Conservation (phyloP, 2,888 invertebrate species). For the Tinea trinotella region DNA sequence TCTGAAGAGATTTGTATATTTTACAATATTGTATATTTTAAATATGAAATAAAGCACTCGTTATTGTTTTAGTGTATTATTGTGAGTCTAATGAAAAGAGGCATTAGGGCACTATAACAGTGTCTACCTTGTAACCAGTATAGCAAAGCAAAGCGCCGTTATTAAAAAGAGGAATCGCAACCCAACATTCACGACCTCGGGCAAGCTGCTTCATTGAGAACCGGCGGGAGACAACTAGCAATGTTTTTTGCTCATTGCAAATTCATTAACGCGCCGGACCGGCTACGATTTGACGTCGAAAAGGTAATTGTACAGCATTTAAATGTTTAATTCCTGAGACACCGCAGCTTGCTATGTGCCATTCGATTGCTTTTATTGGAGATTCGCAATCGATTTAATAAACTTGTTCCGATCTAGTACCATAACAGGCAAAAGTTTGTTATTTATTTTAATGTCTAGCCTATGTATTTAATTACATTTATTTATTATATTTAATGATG, state of each 20-base stretch:
- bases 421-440: constrained; percentile 21
- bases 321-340: constrained; percentile 48
- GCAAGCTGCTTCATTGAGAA: constrained; percentile 13
- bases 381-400: constrained; percentile 34
- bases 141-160: not conserved
- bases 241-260: constrained; percentile 45
- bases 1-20: too few species aligned
- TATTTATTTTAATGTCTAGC: not conserved
- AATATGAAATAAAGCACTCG: too few species aligned
- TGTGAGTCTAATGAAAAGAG: too few species aligned
- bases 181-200: constrained; percentile 7
- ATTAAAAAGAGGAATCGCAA: not conserved
- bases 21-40: too few species aligned
- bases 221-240: constrained; percentile 11
- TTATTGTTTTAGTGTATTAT: too few species aligned
- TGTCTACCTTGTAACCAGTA: too few species aligned
- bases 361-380: constrained; percentile 42
- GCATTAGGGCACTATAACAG: too few species aligned
- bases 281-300: constrained; percentile 48
- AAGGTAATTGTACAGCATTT: constrained; percentile 50
- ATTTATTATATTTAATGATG: too few species aligned
- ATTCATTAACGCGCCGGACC: constrained; percentile 44
- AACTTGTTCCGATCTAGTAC: constrained; percentile 34
- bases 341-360: constrained; percentile 35
- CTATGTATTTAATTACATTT: not conserved